phyloP scores from a whole-genome alignment of 92 coral and sea anemone genomes.

The Porites divaricata region DNA sequence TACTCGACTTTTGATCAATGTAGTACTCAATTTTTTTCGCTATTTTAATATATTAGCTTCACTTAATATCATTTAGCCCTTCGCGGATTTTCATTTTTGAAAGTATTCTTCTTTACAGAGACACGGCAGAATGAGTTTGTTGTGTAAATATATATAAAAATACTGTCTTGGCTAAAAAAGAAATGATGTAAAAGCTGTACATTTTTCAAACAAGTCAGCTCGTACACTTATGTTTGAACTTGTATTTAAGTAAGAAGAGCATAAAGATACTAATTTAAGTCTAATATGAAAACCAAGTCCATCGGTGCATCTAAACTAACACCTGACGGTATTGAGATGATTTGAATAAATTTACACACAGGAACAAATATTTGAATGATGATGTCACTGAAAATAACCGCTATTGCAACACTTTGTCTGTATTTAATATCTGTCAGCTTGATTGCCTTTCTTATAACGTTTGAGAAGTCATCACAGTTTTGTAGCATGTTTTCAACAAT shows the following conservation, averaged over 20 bases:
- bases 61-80: neutral
- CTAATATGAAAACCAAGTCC: neutral
- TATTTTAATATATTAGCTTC: neutral
- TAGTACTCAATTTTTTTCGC: neutral
- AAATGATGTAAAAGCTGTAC: neutral
- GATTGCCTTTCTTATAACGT: neutral
- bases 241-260: neutral
- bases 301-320: neutral
- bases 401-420: neutral
- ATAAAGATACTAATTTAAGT: no score
- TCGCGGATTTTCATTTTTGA: neutral
- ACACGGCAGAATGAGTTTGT: slow-evolving; percentile 18
- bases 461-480: neutral
- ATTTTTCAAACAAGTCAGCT: neutral
- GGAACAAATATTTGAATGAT: slow-evolving; percentile 29
- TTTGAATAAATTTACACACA: neutral
- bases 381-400: slow-evolving; percentile 26
- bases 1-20: neutral
- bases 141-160: slow-evolving; percentile 6
- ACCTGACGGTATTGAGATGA: slow-evolving; percentile 13
- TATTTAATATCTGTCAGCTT: neutral
- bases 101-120: neutral
- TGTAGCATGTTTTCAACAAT: neutral
- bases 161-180: slow-evolving; percentile 5
- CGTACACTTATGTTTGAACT: neutral